These are phyloP conservation scores for Eueides isabella DNA, from an alignment of 1,140 invertebrate species.

Conservation along the genomic window DNA sequence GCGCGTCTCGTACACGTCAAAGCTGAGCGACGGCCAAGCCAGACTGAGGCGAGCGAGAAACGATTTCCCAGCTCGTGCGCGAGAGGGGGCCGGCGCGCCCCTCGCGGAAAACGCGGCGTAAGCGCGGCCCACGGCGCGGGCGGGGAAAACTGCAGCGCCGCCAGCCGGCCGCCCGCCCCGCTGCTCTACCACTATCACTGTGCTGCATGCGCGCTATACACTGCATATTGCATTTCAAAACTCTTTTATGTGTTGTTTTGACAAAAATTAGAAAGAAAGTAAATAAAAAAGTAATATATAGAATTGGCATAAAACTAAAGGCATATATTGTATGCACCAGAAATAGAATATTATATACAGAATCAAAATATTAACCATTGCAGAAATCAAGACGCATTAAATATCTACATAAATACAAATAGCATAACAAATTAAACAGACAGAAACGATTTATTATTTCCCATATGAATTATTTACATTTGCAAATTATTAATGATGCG, in stretches of 20 bases:
- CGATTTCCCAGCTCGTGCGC: conserved; percentile 71
- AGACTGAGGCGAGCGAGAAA: conserved; percentile 70
- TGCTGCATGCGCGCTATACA: conserved; percentile 36
- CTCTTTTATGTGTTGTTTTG: neutral
- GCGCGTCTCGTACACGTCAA: conserved; percentile 64
- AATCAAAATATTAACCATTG: neutral
- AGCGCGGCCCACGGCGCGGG: conserved; percentile 57
- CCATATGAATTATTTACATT: conserved; percentile 24
- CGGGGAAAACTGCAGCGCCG: conserved; percentile 72
- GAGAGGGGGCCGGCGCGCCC: conserved; percentile 66
- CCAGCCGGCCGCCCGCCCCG: conserved; percentile 59
- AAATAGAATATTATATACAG: neutral
- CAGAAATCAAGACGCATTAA: conserved; percentile 2
- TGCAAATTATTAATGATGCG: conserved; percentile 27
- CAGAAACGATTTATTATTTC: conserved; percentile 28
- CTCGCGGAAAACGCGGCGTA: conserved; percentile 67
- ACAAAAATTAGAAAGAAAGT: no score
- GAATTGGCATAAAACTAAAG: neutral
- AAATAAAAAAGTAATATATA: no score
- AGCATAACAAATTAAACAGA: conserved; percentile 32
- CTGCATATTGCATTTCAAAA: conserved; percentile 28
- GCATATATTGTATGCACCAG: neutral
- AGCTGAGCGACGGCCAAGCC: conserved; percentile 65
- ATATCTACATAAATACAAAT: neutral
- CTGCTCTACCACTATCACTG: conserved; percentile 41